phyloP scores from a whole-genome alignment of 2,113 vertebrate genomes.

The Melanotaenia duboulayi region DNA sequence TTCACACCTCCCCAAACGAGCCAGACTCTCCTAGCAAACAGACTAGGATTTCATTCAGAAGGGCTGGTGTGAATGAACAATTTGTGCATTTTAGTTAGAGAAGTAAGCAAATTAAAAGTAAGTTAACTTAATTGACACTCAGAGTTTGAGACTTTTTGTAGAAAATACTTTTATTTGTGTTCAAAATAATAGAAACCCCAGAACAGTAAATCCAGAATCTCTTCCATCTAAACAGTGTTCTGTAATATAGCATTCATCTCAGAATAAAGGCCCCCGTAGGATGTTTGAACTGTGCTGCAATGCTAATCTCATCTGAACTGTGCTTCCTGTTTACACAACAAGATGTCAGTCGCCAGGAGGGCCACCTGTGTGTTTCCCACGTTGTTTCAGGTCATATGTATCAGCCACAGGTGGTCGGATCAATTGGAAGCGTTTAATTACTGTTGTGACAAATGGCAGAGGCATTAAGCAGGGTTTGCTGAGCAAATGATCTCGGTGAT shows the following conservation, averaged over 20 bases:
- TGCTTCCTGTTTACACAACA: constrained; percentile 30
- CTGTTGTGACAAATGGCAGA: constrained; percentile 62
- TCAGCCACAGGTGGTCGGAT: constrained; percentile 57
- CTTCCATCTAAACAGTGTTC: background rate
- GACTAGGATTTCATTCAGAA: too few relatives aligned
- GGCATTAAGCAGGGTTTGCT: constrained; percentile 56
- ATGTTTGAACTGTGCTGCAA: background rate
- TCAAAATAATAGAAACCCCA: too few relatives aligned
- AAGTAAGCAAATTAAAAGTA: too few relatives aligned
- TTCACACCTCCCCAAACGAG: too few relatives aligned
- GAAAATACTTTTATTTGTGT: too few relatives aligned
- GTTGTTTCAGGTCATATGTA: constrained; percentile 43
- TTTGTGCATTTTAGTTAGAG: too few relatives aligned
- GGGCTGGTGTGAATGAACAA: too few relatives aligned
- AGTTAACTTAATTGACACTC: too few relatives aligned
- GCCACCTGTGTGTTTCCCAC: constrained; percentile 45
- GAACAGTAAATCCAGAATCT: too few relatives aligned
- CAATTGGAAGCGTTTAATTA: constrained; percentile 70
- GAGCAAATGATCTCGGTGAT: constrained; percentile 64
- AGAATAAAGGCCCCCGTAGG: background rate
- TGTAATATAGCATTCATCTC: too few relatives aligned
- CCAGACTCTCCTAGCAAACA: too few relatives aligned
- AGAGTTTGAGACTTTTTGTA: too few relatives aligned
- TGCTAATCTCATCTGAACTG: background rate
- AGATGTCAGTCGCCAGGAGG: background rate